Base-by-base conservation (phyloP, 2,797 vertebrate species). In the Gymnothorax javanicus region DNA sequence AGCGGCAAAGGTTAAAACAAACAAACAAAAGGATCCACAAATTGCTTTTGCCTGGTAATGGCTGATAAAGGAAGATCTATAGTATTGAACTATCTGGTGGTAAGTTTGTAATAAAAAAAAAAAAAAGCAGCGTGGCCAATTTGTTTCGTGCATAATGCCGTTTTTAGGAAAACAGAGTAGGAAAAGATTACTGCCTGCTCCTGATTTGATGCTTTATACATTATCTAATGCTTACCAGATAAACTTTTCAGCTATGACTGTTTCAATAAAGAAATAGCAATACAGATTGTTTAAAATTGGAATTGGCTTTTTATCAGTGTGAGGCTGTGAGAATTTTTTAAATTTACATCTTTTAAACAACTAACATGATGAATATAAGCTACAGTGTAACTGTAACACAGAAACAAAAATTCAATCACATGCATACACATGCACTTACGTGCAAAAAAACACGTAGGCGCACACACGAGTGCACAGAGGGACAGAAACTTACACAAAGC, bases 141-240 rank as follows among this genome's bases (percentile, higher is more conserved):
- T 7, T 60, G 27, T 64, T n/a, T 50, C 62, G 54, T 59, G 54
- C 25, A 69, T 17, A n/a, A 43, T 57, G 9, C 27, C 33, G 11
- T 75, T 67, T 73, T 57, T 83, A 54, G 25, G 7, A 60, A 17
- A 75, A 77, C 15, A 84, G 54, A 23, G 23, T 57, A 71, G 52
- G 58, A 57, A 52, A 75, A n/a, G 43, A 84, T 23, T 62, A 50
- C 58, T 20, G 11, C 54, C 83, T 84, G 88, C 89, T 87, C 84
- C 23, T 87, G 33, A 86, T 62, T 86, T 86, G 50, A 86, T 71
- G 84, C 85, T 91, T 87, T 62, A 82, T 86, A 79, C 88, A 91
- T 91, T 87, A 91, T 91, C 7, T 87, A 17, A 25, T 85, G 82
- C 90, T 90, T 20, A 89, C n/a, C 59, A 86, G 73, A 71, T 79